Conservation (phyloP, 2,113 vertebrate species). For the Siniperca knerii region DNA sequence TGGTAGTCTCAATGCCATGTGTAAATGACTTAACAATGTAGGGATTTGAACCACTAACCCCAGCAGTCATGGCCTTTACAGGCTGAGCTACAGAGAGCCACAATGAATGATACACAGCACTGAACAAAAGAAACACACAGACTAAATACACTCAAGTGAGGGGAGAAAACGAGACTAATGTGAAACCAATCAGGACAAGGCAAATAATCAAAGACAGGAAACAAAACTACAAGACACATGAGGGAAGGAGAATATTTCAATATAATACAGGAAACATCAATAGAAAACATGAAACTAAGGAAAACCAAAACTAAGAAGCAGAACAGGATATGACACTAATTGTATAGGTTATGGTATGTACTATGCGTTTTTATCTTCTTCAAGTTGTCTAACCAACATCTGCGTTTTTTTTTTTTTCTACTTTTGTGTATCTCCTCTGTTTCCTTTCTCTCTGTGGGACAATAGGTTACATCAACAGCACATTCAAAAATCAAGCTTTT, state of each 20-base stretch:
- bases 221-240: no score
- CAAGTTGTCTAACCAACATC: not conserved
- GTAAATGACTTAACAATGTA: conserved; percentile 26
- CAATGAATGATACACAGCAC: not conserved
- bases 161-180: no score
- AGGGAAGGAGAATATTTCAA: no score
- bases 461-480: not conserved
- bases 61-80: not conserved
- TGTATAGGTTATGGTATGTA: not conserved
- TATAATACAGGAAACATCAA: no score
- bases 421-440: not conserved
- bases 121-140: no score
- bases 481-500: not conserved
- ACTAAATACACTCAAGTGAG: no score
- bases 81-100: not conserved
- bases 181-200: no score
- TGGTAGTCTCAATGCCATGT: conserved; percentile 30
- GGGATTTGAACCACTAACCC: conserved; percentile 50
- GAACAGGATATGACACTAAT: no score
- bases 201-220: no score
- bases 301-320: no score
- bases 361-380: not conserved
- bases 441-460: not conserved
- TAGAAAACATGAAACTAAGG: no score
- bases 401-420: not conserved